Evolutionary conservation across 2,113 vertebrate species (phyloP).

Genomic region (Plectropomus leopardus): DNA sequence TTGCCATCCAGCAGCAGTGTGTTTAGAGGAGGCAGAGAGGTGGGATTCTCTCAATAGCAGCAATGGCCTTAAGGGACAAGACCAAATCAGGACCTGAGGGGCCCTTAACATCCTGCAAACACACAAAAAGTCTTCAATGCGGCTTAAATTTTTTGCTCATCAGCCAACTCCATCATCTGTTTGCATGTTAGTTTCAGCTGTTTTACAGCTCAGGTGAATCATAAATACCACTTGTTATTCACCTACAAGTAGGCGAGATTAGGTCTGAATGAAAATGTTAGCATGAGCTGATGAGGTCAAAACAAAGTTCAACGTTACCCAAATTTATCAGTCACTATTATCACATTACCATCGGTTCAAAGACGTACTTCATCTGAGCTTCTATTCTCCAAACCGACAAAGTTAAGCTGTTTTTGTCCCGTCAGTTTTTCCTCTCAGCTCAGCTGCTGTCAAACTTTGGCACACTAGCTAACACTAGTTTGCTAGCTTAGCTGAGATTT

Average conservation of each 20-base stretch:
- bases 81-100: slow-evolving; percentile 53
- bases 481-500: neutral
- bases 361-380: neutral
- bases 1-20: slow-evolving; percentile 17
- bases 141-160: neutral
- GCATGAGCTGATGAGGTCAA: neutral
- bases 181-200: neutral
- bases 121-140: neutral
- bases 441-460: neutral
- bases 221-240: neutral
- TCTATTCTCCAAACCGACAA: neutral
- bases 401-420: neutral
- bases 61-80: slow-evolving; percentile 55
- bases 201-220: neutral
- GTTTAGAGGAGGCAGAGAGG: slow-evolving; percentile 31
- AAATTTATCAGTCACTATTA: neutral
- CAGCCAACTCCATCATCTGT: neutral
- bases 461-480: neutral
- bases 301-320: neutral
- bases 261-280: neutral
- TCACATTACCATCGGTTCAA: neutral
- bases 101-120: slow-evolving; percentile 78
- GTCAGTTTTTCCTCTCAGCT: neutral
- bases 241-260: slow-evolving; percentile 1
- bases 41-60: slow-evolving; percentile 52